Percentiles rank a stretch among this genome's conserved stretches.
Conservation (phyloP, 2,888 invertebrate genomes). For the Allacma fusca region DNA sequence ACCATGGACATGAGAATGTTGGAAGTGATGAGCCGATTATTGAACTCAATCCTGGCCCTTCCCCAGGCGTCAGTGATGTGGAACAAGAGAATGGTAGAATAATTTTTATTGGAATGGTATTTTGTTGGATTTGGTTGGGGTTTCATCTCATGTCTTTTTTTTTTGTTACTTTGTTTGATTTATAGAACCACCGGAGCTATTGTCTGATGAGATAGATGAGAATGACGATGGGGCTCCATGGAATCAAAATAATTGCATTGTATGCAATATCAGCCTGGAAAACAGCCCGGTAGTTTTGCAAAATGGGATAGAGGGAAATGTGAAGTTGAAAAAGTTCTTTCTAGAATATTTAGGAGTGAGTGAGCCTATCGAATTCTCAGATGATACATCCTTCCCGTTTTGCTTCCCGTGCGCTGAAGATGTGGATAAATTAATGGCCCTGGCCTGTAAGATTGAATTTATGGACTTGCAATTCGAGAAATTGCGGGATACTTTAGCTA, state of each 20-base stretch:
- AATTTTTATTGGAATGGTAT: too few species aligned
- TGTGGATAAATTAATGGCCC: conserved; percentile 50
- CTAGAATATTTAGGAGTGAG: conserved; percentile 55
- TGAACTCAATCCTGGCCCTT: too few species aligned
- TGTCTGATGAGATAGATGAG: neutral
- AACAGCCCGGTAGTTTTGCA: conserved; percentile 40
- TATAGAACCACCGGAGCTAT: too few species aligned
- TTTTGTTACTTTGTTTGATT: too few species aligned
- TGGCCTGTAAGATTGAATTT: conserved; percentile 56
- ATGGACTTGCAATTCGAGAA: conserved; percentile 59
- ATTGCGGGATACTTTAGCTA: conserved; percentile 55
- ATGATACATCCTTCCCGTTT: conserved; percentile 55
- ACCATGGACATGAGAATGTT: too few species aligned
- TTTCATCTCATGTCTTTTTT: too few species aligned
- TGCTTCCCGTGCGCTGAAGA: conserved; percentile 52
- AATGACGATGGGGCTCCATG: conserved; percentile 41
- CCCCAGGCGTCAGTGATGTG: too few species aligned
- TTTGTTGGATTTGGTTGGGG: too few species aligned
- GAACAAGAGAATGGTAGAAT: too few species aligned
- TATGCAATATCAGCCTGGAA: conserved; percentile 54
- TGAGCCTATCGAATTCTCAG: conserved; percentile 49
- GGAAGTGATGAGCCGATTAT: too few species aligned
- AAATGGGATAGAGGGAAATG: conserved; percentile 27
- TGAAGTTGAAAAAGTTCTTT: conserved; percentile 56
- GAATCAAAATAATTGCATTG: conserved; percentile 59